Conservation (phyloP, 2,113 vertebrate genomes). For the Calidris pugnax region DNA sequence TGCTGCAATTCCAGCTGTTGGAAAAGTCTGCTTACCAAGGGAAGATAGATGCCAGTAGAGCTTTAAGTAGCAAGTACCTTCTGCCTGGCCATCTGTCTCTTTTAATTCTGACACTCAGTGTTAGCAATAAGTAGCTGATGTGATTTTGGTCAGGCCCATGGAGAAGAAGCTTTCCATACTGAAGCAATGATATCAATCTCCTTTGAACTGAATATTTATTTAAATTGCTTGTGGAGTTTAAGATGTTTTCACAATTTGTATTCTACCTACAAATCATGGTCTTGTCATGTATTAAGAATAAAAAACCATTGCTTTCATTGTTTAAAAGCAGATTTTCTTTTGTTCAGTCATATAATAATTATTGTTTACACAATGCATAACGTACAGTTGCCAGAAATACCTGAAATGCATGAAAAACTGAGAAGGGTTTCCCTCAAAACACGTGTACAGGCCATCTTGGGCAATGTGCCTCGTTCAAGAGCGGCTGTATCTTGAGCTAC, state of each 20-base stretch:
- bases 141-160: not conserved
- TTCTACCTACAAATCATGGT: not conserved
- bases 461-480: fast-evolving
- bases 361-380: not conserved
- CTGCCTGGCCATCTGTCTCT: not conserved
- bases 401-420: not conserved
- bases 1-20: not conserved
- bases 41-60: not conserved
- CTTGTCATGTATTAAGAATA: not conserved
- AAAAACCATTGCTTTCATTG: not conserved
- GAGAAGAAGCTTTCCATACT: not conserved
- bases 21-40: not conserved
- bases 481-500: not conserved
- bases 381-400: not conserved
- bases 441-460: not conserved
- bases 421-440: not conserved
- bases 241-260: not conserved
- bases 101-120: not conserved
- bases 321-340: not conserved
- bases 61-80: not conserved
- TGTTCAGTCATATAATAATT: not conserved
- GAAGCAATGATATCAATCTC: not conserved
- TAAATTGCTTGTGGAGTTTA: not conserved
- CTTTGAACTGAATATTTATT: not conserved
- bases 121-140: not conserved